These are phyloP conservation scores for Nectonema munidae DNA, from an alignment of 2,888 invertebrate genomes.

Conservation along the genomic window DNA sequence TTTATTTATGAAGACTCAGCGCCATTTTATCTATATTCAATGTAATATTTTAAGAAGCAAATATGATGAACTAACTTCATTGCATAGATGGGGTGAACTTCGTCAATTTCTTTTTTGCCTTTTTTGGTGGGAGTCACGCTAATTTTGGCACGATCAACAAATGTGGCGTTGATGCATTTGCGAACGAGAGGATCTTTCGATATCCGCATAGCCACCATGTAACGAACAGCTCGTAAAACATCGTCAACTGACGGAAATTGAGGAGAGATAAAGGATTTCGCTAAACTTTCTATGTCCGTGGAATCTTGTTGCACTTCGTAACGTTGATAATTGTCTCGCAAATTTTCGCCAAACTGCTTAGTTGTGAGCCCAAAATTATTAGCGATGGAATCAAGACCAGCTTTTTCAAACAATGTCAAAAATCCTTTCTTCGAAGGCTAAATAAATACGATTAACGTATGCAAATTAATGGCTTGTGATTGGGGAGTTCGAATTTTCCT, in stretches of 20 bases:
- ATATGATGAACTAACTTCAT: constrained; percentile 24
- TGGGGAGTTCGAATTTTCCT: not conserved
- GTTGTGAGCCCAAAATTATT: constrained; percentile 66
- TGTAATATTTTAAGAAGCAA: too few species aligned
- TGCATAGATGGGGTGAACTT: constrained; percentile 37
- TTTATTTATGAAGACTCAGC: too few species aligned
- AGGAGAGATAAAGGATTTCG: constrained; percentile 6
- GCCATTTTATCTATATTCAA: too few species aligned
- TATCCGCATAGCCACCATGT: constrained; percentile 71
- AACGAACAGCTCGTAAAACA: constrained; percentile 53
- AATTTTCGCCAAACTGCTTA: constrained; percentile 74
- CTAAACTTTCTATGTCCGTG: constrained; percentile 41
- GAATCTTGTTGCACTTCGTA: constrained; percentile 73
- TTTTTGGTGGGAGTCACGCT: constrained; percentile 48
- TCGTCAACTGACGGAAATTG: constrained; percentile 41
- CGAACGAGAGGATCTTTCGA: constrained; percentile 60
- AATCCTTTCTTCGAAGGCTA: constrained; percentile 36
- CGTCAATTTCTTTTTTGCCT: constrained; percentile 72
- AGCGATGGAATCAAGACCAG: constrained; percentile 34
- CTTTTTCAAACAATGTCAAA: constrained; percentile 50
- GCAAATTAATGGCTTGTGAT: not conserved
- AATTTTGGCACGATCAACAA: constrained; percentile 53
- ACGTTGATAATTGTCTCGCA: constrained; percentile 66
- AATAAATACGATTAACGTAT: too few species aligned
- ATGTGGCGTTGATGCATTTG: constrained; percentile 40